These are phyloP conservation scores for Gallinago jamesoni DNA, from an alignment of 2,113 vertebrate genomes.

Conservation along the genomic window DNA sequence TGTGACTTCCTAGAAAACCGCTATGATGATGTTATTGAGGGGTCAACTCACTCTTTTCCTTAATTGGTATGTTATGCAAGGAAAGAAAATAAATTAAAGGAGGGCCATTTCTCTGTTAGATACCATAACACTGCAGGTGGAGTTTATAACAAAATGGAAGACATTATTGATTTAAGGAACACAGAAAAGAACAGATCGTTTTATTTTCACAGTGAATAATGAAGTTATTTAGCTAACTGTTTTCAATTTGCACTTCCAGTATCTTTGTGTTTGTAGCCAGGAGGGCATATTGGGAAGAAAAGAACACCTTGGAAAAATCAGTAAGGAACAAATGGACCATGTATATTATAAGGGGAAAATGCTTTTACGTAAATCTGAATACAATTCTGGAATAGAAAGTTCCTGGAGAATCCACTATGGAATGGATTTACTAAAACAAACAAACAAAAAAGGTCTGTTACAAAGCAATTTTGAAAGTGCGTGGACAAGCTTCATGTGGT, in stretches of 20 bases:
- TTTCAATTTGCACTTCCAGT: constrained; percentile 37
- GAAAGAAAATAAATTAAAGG: neutral
- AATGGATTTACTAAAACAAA: neutral
- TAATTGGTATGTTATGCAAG: neutral
- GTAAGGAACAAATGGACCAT: neutral
- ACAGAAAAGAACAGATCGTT: neutral
- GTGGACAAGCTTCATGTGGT: neutral
- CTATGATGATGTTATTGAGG: neutral
- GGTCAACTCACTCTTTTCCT: neutral
- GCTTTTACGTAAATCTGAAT: neutral
- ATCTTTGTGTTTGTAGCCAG: neutral
- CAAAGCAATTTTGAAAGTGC: neutral
- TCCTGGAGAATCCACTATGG: neutral
- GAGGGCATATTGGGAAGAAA: neutral
- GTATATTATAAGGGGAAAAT: neutral
- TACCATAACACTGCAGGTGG: neutral
- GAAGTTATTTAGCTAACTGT: constrained; percentile 8
- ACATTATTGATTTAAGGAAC: constrained; percentile 16
- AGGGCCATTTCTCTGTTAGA: neutral
- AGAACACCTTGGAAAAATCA: neutral
- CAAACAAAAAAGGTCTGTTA: neutral
- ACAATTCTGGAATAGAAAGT: neutral
- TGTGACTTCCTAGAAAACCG: neutral
- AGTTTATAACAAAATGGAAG: neutral
- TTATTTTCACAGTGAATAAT: constrained; percentile 21